Evolutionary conservation across 2,113 vertebrate genomes (phyloP).

Genomic region (Coracopsis vasa): DNA sequence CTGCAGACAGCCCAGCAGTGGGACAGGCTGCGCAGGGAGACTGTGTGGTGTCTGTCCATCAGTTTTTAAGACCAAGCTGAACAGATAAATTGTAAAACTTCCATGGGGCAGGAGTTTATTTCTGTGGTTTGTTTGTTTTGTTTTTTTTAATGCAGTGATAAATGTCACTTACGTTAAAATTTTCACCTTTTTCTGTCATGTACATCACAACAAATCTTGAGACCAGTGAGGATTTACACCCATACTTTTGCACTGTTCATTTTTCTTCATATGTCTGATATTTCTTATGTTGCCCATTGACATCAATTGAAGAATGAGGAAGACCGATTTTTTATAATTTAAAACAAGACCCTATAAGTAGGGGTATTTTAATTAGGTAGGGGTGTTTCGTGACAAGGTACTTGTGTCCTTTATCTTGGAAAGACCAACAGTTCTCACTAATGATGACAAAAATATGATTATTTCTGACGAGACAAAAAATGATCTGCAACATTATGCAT

Average conservation of each 20-base stretch:
- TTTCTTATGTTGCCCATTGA: not conserved
- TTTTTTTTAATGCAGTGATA: not conserved
- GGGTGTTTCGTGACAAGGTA: not conserved
- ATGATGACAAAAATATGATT: not conserved
- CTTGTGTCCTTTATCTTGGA: not conserved
- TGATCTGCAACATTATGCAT: not conserved
- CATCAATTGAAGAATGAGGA: not conserved
- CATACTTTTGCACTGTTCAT: not conserved
- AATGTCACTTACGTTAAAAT: not conserved
- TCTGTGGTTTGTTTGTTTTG: not conserved
- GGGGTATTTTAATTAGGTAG: not conserved
- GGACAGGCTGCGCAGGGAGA: not conserved
- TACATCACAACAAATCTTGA: not conserved
- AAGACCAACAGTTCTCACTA: not conserved
- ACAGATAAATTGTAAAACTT: not conserved
- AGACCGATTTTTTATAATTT: not conserved
- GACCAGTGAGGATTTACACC: not conserved
- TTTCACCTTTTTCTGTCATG: not conserved
- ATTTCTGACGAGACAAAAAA: not conserved
- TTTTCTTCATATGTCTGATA: not conserved
- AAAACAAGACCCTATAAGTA: not conserved
- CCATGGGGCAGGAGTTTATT: not conserved
- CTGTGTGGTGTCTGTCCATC: not conserved
- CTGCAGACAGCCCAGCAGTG: not conserved
- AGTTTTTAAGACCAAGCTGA: not conserved